phyloP scores from a whole-genome alignment of 2,113 vertebrate species.

The Erythrolamprus reginae region DNA sequence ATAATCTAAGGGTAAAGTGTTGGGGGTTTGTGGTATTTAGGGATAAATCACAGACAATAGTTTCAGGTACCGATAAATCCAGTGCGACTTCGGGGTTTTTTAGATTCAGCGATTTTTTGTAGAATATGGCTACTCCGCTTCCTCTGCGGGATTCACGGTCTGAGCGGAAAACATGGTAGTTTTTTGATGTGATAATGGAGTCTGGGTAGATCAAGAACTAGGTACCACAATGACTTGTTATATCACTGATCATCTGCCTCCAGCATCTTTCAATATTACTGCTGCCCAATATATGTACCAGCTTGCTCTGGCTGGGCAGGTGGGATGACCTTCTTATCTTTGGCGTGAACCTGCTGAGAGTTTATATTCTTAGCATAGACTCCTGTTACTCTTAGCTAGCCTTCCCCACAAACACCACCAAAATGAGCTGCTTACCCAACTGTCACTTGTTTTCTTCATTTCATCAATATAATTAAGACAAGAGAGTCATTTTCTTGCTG shows the following conservation, averaged over 20 bases:
- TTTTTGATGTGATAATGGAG: no score
- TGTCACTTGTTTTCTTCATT: neutral
- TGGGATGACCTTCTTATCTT: neutral
- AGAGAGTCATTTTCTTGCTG: neutral
- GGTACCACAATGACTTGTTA: neutral
- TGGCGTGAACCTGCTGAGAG: neutral
- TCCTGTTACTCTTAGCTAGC: neutral
- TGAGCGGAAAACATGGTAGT: no score
- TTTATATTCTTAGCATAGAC: neutral
- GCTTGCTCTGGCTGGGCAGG: neutral
- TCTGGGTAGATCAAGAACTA: neutral
- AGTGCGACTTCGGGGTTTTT: no score
- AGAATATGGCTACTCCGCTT: no score
- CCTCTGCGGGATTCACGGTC: no score
- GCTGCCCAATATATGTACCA: neutral
- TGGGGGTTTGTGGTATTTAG: no score
- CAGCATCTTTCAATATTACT: neutral
- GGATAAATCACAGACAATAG: no score
- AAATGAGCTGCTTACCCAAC: neutral
- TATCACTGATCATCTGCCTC: neutral
- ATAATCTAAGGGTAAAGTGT: no score
- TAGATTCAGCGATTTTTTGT: no score
- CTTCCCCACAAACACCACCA: neutral
- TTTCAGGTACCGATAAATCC: no score
- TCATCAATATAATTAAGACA: neutral